Base-by-base conservation (phyloP, 1,140 invertebrate genomes). In the Lerema accius region DNA sequence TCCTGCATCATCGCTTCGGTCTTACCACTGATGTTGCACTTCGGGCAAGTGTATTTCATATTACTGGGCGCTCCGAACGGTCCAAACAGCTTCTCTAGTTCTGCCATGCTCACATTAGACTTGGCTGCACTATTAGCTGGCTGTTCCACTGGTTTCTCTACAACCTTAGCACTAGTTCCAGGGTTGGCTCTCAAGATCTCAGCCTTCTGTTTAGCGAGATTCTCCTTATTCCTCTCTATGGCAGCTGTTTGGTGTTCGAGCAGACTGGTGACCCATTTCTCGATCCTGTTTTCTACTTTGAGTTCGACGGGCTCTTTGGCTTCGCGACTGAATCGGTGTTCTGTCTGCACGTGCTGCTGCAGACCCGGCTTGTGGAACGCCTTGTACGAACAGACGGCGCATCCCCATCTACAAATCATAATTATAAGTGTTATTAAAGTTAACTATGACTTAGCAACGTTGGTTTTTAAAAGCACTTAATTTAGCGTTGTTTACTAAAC, bases 281-380 rank as follows among this genome's bases (percentile, higher is more conserved):
- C 87, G 2, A 87, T 63, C 28, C 74, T 69, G 0, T 42, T 13
- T 46, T 90, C 75, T 0, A 50, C 53, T 0, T 75, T 65, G 6
- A 90, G 63, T 16, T 79, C 67, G 0, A 78, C 66, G 0, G 80
- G 80, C 7, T 81, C 79, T 1, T 17, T 28, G 19, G 17, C 16
- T 0, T 49, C 23, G 2, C 71, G 58, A 19, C 71, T 72, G 14
- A 69, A 50, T 6, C 73, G 55, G 53, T 90, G 87, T 35, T 90
- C 87, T 0, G 74, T 63, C 23, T 65, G 39, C 59, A 86, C 80
- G 51, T 90, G 87, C 0, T 81, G 83, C 1, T 71, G 71, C 0
- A 90, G 66, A 0, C 87, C 86, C 3, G 59, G 61, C 43, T 76
- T 81, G 51, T 90, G 87, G 69, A 87, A 90, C 6, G 82, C 87